Conservation (phyloP, 2,113 vertebrate genomes). For the Corydoras sp. region DNA sequence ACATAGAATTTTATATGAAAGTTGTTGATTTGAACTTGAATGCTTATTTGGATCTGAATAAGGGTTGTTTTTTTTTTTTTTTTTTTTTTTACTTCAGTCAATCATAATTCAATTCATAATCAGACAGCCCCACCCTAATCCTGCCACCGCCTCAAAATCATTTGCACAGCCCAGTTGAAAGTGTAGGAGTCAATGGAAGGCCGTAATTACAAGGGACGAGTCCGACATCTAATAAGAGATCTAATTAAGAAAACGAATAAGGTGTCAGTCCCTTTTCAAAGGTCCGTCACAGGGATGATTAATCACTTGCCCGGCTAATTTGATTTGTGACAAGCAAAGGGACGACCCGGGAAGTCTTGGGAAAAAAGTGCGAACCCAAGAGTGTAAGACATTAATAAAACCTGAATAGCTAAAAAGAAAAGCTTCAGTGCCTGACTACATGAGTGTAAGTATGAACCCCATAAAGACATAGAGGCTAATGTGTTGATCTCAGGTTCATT, state of each 20-base stretch:
- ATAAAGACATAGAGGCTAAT: too few species aligned
- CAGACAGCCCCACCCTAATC: conserved; percentile 55
- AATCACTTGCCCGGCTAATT: conserved; percentile 70
- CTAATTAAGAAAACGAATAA: conserved; percentile 76
- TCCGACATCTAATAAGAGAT: conserved; percentile 70
- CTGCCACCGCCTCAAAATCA: conserved; percentile 58
- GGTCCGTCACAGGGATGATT: conserved; percentile 61
- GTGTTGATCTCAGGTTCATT: not conserved
- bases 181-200: conserved; percentile 62
- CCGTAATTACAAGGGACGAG: conserved; percentile 64
- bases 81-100: not conserved
- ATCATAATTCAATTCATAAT: conserved; percentile 52
- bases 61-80: too few species aligned
- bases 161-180: conserved; percentile 62
- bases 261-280: conserved; percentile 64
- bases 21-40: not conserved
- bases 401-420: conserved; percentile 51
- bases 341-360: conserved; percentile 65
- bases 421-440: conserved; percentile 1
- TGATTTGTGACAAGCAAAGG: conserved; percentile 72
- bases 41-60: not conserved
- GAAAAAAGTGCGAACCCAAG: conserved; percentile 53
- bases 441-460: conserved; percentile 18
- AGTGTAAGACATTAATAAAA: conserved; percentile 69
- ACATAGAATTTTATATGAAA: not conserved